Evolutionary conservation across 2,888 invertebrate genomes (phyloP).

Genomic region (Crioceris asparagi): DNA sequence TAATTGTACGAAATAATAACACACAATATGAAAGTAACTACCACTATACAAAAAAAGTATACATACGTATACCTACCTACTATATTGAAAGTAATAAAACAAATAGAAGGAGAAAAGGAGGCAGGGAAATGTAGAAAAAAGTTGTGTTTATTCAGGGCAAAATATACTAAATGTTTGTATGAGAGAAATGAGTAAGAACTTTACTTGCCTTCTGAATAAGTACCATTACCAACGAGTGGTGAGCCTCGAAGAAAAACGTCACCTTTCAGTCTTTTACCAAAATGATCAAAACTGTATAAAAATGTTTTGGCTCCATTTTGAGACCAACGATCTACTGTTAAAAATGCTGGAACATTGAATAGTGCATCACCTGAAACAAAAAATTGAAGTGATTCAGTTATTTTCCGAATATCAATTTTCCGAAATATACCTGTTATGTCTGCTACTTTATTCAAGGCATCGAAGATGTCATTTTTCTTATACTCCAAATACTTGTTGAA

Average conservation of each 20-base stretch:
- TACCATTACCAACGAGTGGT: constrained; percentile 46
- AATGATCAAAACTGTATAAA: constrained; percentile 66
- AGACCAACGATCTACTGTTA: constrained; percentile 60
- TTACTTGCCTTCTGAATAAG: constrained; percentile 19
- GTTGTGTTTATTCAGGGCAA: no score
- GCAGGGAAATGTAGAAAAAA: no score
- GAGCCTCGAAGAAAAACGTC: constrained; percentile 54
- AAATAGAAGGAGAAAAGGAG: no score
- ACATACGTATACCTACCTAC: no score
- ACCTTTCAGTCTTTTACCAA: constrained; percentile 51
- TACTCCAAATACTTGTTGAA: constrained; percentile 33
- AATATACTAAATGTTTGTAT: no score
- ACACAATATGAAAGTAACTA: no score
- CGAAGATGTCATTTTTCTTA: constrained; percentile 29
- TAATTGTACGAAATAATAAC: no score
- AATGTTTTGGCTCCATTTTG: constrained; percentile 50
- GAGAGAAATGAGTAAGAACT: no score
- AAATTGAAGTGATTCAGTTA: not conserved
- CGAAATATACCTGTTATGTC: constrained; percentile 47
- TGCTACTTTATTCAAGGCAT: constrained; percentile 45
- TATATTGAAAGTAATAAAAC: no score
- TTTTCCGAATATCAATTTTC: no score
- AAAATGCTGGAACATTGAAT: constrained; percentile 65
- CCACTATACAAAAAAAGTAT: no score
- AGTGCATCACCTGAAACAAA: constrained; percentile 52